Conservation (phyloP, 1,140 invertebrate genomes). For the Drosophila carrolli region DNA sequence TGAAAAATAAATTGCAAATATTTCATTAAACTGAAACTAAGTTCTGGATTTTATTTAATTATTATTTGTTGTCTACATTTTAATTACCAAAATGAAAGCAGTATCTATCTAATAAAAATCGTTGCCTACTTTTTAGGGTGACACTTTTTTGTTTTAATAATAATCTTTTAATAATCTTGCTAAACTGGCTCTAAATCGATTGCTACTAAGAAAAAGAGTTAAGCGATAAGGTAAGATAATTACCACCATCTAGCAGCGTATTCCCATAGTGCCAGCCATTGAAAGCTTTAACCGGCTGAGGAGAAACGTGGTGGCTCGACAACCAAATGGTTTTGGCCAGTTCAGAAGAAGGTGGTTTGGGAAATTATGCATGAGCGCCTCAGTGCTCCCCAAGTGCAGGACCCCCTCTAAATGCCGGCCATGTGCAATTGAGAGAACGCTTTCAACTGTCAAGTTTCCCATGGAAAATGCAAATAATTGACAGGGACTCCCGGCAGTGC, state of each 20-base stretch:
- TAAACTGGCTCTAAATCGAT: too few relatives aligned
- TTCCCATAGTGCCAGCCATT: neutral
- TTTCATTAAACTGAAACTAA: too few relatives aligned
- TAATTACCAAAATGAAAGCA: too few relatives aligned
- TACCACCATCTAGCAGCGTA: neutral
- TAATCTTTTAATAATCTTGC: too few relatives aligned
- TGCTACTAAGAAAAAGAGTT: too few relatives aligned
- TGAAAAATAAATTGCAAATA: too few relatives aligned
- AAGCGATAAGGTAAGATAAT: too few relatives aligned
- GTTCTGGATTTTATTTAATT: too few relatives aligned
- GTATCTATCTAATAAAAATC: too few relatives aligned
- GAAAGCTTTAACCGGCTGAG: constrained; percentile 6
- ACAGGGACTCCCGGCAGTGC: constrained; percentile 43
- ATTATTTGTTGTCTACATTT: too few relatives aligned
- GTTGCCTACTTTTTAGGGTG: too few relatives aligned
- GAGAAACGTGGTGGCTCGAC: constrained; percentile 16
- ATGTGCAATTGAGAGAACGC: constrained; percentile 54
- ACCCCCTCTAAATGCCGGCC: constrained; percentile 9
- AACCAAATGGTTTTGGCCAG: constrained; percentile 46
- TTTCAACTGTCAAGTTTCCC: constrained; percentile 43
- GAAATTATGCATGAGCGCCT: constrained; percentile 67
- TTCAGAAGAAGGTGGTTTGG: constrained; percentile 3
- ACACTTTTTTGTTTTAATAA: too few relatives aligned
- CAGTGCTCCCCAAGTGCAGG: constrained; percentile 30
- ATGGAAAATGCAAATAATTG: constrained; percentile 74